Conservation (phyloP, 1,140 invertebrate species). For the Physella acuta region DNA sequence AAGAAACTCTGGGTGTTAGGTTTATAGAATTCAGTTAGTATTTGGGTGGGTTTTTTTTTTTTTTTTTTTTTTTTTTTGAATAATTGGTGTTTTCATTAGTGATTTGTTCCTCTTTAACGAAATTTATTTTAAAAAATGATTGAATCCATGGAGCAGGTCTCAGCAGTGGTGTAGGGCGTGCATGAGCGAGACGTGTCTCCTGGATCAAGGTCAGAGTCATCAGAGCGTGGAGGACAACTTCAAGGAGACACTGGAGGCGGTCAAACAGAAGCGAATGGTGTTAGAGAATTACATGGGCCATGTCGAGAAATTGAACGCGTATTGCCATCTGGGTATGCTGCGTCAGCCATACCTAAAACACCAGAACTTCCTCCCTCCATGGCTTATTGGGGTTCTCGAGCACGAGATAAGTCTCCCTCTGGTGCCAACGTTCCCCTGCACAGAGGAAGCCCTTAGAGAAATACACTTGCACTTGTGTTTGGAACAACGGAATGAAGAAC, state of each 20-base stretch:
- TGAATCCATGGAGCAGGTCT: too few species aligned
- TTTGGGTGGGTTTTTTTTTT: too few species aligned
- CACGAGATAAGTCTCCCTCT: not conserved
- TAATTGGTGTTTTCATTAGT: too few species aligned
- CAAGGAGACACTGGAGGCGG: not conserved
- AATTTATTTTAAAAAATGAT: too few species aligned
- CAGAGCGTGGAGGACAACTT: not conserved
- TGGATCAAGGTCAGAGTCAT: not conserved
- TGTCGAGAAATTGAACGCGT: not conserved
- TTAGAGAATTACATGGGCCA: not conserved
- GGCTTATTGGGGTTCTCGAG: not conserved
- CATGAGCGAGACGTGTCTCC: not conserved
- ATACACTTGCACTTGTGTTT: not conserved
- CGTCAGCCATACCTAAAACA: not conserved
- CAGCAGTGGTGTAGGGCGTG: not conserved
- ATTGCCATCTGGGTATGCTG: not conserved
- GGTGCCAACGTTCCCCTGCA: not conserved
- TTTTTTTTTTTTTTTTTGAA: too few species aligned
- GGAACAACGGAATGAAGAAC: not conserved
- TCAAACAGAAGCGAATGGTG: not conserved
- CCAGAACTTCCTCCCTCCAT: not conserved
- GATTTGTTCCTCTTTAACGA: too few species aligned
- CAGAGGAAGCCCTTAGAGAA: not conserved
- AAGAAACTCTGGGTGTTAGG: too few species aligned
- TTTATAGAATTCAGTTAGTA: too few species aligned